Evolutionary conservation across 1,140 invertebrate genomes (phyloP).

Genomic region (Meloidogyne hapla): DNA sequence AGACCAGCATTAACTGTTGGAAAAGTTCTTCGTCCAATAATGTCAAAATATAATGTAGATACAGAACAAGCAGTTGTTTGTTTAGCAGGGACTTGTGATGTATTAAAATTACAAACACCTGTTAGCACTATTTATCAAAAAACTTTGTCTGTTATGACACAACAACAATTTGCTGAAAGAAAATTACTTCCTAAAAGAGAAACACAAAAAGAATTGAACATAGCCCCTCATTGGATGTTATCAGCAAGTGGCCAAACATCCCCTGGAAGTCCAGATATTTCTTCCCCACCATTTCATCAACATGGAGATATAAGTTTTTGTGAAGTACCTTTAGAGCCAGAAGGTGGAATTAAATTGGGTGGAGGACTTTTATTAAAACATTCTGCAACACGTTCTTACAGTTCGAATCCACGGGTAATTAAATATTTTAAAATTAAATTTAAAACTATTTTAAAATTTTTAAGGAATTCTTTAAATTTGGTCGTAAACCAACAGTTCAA

Average conservation of each 20-base stretch:
- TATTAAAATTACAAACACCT: constrained; percentile 34
- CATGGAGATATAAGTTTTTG: constrained; percentile 59
- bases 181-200: constrained; percentile 43
- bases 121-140: constrained; percentile 45
- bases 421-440: not conserved
- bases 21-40: constrained; percentile 52
- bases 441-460: constrained; percentile 17
- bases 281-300: constrained; percentile 57
- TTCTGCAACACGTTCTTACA: constrained; percentile 49
- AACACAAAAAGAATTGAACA: constrained; percentile 44
- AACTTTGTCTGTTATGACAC: constrained; percentile 54
- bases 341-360: constrained; percentile 17
- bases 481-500: constrained; percentile 44
- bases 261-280: constrained; percentile 29
- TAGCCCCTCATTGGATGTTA: constrained; percentile 18
- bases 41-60: constrained; percentile 57
- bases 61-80: constrained; percentile 50
- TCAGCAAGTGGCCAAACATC: constrained; percentile 6
- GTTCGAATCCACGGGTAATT: constrained; percentile 48
- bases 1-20: constrained; percentile 53
- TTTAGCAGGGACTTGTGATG: constrained; percentile 51
- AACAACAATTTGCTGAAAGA: constrained; percentile 52
- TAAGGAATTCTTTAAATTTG: constrained; percentile 49
- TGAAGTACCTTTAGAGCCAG: constrained; percentile 51
- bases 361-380: constrained; percentile 43